Evolutionary conservation across 2,113 vertebrate genomes (phyloP), one percentile per base, ranked within the genome.

Genomic region (Zootoca vivipara): DNA sequence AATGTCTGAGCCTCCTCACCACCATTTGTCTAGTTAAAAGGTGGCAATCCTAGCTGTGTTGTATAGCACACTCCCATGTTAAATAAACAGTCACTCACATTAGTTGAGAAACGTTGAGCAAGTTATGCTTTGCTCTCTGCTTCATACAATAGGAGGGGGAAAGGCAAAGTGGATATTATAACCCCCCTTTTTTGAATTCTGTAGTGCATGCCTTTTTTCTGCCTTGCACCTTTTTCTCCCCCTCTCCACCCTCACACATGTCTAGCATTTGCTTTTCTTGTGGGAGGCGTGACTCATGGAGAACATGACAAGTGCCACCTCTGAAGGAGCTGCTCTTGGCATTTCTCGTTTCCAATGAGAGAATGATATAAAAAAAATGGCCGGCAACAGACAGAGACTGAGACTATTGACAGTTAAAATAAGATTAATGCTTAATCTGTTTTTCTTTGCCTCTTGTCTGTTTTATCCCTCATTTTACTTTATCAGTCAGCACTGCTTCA

Each of bases 291-390:
- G 62, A 90, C 82, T 90, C 78, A 87, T 16, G 15, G 2, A 67
- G 87, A 73, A 83, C 28, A 67, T n/a, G 65, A 87, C 30, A 73
- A 74, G 69, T 74, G 80, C 46, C 26, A 0, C 30, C 35, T 81
- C 67, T 85, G 83, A 33, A 89, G 75, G 46, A 82, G 64, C 33
- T 92, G 90, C 65, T 87, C 79, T 30, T 83, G 85, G 65, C 13
- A 92, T 91, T 78, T 62, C 77, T 0, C 0, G 62, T 35, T 90
- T 77, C 74, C 83, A 86, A 64, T 13, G 64, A 83, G 83, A 81
- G 7, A 12, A 82, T 1, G n/a, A 40, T 77, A 1, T 56, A 20
- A 62, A 62, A 62, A 90, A 90, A 79, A 87, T 81, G 79, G 69
- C 79, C 83, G 72, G 62, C 69, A 87, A 82, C 52, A 92, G 62